Percentiles rank a stretch among this genome's conserved stretches.
phyloP scores from a whole-genome alignment of 2,888 invertebrate genomes.

The Augiades crinisus region DNA sequence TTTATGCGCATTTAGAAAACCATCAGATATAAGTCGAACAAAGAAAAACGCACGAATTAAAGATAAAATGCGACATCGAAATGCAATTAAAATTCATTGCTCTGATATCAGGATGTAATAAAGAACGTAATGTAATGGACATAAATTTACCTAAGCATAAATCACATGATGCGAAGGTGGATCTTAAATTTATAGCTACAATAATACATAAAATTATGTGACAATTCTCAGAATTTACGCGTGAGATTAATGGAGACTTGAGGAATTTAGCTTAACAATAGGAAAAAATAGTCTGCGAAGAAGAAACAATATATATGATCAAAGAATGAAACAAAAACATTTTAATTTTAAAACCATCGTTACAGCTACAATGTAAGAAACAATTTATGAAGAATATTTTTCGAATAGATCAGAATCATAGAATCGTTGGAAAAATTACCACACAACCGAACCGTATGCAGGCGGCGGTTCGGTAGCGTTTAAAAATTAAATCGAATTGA shows the following conservation, averaged over 20 bases:
- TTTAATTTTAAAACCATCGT: too few species aligned
- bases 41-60: background rate
- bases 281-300: background rate
- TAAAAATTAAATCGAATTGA: too few species aligned
- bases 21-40: conserved; percentile 12
- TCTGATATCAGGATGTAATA: background rate
- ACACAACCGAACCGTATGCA: too few species aligned
- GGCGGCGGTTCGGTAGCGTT: too few species aligned
- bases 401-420: too few species aligned
- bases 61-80: conserved; percentile 11
- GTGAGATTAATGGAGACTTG: background rate
- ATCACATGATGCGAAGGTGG: conserved; percentile 4
- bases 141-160: conserved; percentile 12
- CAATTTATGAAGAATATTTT: too few species aligned
- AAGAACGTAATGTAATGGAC: conserved; percentile 4
- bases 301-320: background rate
- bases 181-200: conserved; percentile 1
- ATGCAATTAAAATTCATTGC: conserved; percentile 9
- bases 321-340: background rate
- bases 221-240: background rate
- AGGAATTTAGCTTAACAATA: background rate
- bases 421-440: too few species aligned
- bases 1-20: conserved; percentile 15
- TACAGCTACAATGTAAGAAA: too few species aligned
- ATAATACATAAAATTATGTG: conserved; percentile 1